phyloP scores from a whole-genome alignment of 2,888 invertebrate species.

The Eudasyphora cyanicolor region DNA sequence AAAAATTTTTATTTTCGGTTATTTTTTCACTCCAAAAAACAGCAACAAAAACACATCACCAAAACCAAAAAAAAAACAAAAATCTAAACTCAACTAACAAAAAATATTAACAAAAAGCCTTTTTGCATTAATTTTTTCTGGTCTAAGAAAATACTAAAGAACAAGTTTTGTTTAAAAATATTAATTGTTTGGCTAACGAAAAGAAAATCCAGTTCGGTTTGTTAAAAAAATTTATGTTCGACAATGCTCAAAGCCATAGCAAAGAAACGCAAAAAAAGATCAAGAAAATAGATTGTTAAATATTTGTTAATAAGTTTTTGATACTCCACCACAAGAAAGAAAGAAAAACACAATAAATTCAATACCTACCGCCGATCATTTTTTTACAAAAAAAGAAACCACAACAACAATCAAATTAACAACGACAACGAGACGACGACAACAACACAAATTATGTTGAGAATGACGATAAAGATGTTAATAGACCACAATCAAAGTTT shows the following conservation, averaged over 20 bases:
- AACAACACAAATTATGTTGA: conserved; percentile 22
- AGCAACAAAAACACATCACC: conserved; percentile 64
- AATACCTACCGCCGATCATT: conserved; percentile 36
- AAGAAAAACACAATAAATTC: conserved; percentile 36
- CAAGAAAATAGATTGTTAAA: conserved; percentile 12
- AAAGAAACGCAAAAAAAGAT: not conserved
- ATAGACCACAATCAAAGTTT: conserved; percentile 42
- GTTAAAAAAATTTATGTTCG: conserved; percentile 5
- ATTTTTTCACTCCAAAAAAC: conserved; percentile 75
- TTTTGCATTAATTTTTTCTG: not conserved
- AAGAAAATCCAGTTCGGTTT: conserved; percentile 26
- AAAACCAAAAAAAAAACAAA: conserved; percentile 67
- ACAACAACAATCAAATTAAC: conserved; percentile 9
- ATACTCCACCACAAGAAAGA: not conserved
- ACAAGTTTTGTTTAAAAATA: conserved; percentile 15
- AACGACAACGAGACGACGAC: conserved; percentile 23
- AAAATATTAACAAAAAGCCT: conserved; percentile 52
- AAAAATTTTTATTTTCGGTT: conserved; percentile 77
- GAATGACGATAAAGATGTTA: conserved; percentile 41
- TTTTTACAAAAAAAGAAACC: not conserved
- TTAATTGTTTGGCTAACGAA: not conserved
- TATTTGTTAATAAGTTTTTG: conserved; percentile 8
- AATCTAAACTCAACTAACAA: conserved; percentile 61
- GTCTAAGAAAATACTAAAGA: not conserved
- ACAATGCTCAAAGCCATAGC: not conserved